Conservation (phyloP, 1,140 invertebrate genomes). For the Drosophila erecta region DNA sequence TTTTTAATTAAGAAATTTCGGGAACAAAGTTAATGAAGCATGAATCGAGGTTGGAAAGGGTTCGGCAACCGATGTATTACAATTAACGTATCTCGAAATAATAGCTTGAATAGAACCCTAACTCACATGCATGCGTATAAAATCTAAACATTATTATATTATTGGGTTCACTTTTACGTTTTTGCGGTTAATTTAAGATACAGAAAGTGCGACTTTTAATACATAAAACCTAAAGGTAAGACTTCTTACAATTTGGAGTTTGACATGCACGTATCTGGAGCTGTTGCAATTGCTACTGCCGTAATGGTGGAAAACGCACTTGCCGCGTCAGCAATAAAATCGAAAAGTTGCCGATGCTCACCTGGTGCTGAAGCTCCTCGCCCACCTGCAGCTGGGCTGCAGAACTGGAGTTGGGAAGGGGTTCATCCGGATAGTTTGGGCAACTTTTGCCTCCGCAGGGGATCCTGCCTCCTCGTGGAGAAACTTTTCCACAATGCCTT, state of each 20-base stretch:
- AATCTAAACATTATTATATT: not conserved
- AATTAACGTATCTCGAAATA: slow-evolving; percentile 17
- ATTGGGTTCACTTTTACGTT: too few species aligned
- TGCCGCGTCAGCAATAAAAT: slow-evolving; percentile 68
- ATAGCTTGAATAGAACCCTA: not conserved
- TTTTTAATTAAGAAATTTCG: slow-evolving; percentile 62
- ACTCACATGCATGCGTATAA: not conserved
- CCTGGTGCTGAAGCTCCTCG: slow-evolving; percentile 46
- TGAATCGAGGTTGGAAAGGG: slow-evolving; percentile 19
- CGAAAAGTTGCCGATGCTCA: slow-evolving; percentile 70
- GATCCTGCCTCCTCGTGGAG: slow-evolving; percentile 13
- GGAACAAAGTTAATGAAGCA: slow-evolving; percentile 51
- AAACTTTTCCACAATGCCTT: slow-evolving; percentile 71
- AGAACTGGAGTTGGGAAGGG: slow-evolving; percentile 46
- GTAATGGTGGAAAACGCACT: slow-evolving; percentile 27
- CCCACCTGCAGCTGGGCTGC: slow-evolving; percentile 27
- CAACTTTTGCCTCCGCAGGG: slow-evolving; percentile 69
- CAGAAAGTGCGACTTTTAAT: not conserved
- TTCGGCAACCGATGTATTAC: not conserved
- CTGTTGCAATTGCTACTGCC: slow-evolving; percentile 22
- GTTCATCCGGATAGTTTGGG: slow-evolving; percentile 70
- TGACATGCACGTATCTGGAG: slow-evolving; percentile 13
- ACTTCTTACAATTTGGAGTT: slow-evolving; percentile 7
- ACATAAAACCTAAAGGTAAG: not conserved
- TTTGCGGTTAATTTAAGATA: not conserved